Percentiles rank a stretch among this genome's conserved stretches.
phyloP scores from a whole-genome alignment of 2,888 invertebrate genomes.

The Stenolophus ochropezus region DNA sequence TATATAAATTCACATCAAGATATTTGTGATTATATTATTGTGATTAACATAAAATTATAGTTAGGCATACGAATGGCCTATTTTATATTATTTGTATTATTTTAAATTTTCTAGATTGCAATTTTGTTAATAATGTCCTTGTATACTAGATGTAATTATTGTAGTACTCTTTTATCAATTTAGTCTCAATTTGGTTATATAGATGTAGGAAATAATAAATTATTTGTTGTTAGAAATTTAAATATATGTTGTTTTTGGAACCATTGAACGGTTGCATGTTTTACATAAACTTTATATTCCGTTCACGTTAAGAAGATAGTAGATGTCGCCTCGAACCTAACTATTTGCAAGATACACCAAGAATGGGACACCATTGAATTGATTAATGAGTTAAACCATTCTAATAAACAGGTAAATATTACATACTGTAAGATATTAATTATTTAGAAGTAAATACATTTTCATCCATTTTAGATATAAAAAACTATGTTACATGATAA shows the following conservation, averaged over 20 bases:
- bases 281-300: not conserved
- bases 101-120: slow-evolving; percentile 1
- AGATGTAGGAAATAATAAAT: slow-evolving; percentile 25
- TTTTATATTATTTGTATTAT: slow-evolving; percentile 21
- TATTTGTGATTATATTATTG: slow-evolving; percentile 60
- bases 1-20: slow-evolving; percentile 52
- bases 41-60: slow-evolving; percentile 54
- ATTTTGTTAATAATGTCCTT: slow-evolving; percentile 37
- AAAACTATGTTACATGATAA: too few relatives aligned
- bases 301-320: too few relatives aligned
- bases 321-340: too few relatives aligned
- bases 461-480: too few relatives aligned
- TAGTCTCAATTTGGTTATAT: slow-evolving; percentile 21
- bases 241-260: not conserved
- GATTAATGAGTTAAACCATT: too few relatives aligned
- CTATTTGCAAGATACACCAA: too few relatives aligned
- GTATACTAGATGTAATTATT: slow-evolving; percentile 33
- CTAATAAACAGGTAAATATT: too few relatives aligned
- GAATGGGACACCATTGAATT: too few relatives aligned
- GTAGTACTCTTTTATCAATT: slow-evolving; percentile 1
- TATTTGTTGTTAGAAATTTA: slow-evolving; percentile 29
- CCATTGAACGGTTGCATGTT: not conserved
- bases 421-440: too few relatives aligned
- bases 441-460: too few relatives aligned
- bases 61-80: slow-evolving; percentile 37